phyloP scores from a whole-genome alignment of 92 coral and sea anemone genomes.

The Epizoanthus illoricatus region DNA sequence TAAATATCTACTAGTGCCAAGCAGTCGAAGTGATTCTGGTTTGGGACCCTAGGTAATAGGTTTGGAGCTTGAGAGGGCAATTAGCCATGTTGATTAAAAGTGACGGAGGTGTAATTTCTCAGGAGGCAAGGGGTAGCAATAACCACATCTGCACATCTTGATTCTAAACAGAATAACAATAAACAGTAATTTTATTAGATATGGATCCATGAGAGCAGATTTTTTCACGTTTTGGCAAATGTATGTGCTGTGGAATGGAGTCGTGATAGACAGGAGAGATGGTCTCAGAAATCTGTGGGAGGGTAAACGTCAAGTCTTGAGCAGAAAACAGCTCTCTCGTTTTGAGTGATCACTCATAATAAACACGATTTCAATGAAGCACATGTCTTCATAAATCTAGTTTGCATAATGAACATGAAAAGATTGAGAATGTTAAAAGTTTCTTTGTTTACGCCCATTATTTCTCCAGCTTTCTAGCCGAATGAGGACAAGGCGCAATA shows the following conservation, averaged over 20 bases:
- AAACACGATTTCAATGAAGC: slow-evolving; percentile 71
- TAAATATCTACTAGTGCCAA: background rate
- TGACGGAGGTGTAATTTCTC: background rate
- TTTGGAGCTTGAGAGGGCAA: background rate
- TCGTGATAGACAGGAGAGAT: background rate
- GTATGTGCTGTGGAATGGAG: background rate
- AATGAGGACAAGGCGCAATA: slow-evolving; percentile 63
- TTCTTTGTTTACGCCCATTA: slow-evolving; percentile 71
- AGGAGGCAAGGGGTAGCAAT: background rate
- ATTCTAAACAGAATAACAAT: slow-evolving; percentile 78
- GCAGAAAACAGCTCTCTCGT: slow-evolving; percentile 4
- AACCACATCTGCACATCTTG: slow-evolving; percentile 75
- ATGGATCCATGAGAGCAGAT: background rate
- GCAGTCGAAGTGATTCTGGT: slow-evolving; percentile 9
- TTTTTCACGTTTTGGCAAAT: background rate
- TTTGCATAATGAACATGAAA: slow-evolving; percentile 84
- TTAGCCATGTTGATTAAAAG: background rate
- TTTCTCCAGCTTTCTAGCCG: slow-evolving; percentile 53
- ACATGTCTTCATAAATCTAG: slow-evolving; percentile 79
- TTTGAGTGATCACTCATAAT: slow-evolving; percentile 35
- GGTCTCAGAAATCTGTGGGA: background rate
- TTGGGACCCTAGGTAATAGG: slow-evolving; percentile 17
- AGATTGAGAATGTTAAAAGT: slow-evolving; percentile 67
- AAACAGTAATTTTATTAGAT: slow-evolving; percentile 53
- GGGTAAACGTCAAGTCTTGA: background rate